Evolutionary conservation across 2,113 vertebrate species (phyloP).

Genomic region (Cyprinodon tularosa): DNA sequence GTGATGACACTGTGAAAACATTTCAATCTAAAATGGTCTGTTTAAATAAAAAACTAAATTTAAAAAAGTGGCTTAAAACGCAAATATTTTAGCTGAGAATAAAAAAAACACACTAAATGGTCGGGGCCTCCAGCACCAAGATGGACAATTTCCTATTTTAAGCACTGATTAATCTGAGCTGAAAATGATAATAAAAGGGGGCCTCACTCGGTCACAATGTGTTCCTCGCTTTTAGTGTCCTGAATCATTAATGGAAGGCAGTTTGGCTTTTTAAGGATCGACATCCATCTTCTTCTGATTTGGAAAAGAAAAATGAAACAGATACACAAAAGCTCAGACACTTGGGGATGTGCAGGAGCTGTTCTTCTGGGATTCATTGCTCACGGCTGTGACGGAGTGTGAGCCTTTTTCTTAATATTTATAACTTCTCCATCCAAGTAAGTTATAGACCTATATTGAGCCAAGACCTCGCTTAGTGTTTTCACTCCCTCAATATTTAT

Average conservation of each 20-base stretch:
- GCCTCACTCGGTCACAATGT: too few relatives aligned
- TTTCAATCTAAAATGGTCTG: background rate
- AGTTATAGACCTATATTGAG: slow-evolving; percentile 69
- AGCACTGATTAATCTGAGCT: background rate
- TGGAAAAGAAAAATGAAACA: slow-evolving; percentile 40
- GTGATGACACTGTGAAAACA: background rate
- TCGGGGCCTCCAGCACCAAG: background rate
- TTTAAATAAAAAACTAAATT: background rate
- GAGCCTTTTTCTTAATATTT: slow-evolving; percentile 77
- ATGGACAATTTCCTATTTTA: background rate
- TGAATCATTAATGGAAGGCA: slow-evolving; percentile 8
- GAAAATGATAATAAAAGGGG: background rate
- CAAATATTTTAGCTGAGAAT: background rate
- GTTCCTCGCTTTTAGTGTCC: background rate
- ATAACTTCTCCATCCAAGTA: slow-evolving; percentile 62
- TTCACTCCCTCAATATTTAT: slow-evolving; percentile 76
- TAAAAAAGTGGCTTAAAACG: background rate
- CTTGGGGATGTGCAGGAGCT: slow-evolving; percentile 20
- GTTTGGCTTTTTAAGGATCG: slow-evolving; percentile 12
- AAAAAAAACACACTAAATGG: background rate
- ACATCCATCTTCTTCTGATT: slow-evolving; percentile 31
- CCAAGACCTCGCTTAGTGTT: slow-evolving; percentile 70
- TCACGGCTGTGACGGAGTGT: slow-evolving; percentile 62
- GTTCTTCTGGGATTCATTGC: slow-evolving; percentile 59
- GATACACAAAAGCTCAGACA: slow-evolving; percentile 24